Evolutionary conservation across 2,113 vertebrate species (phyloP).

Genomic region (Pheucticus melanocephalus): DNA sequence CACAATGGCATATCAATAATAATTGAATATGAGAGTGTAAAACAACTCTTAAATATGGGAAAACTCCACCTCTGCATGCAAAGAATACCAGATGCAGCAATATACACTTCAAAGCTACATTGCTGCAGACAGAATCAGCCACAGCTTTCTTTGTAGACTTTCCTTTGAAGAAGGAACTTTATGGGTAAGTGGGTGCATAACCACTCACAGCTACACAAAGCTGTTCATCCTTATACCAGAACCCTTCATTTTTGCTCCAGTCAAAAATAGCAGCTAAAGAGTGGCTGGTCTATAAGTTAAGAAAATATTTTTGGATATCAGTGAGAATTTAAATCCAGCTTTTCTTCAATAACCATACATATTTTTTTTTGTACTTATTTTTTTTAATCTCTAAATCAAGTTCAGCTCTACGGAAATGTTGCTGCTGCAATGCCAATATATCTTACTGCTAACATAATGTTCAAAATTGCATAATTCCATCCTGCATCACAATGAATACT

Average conservation of each 20-base stretch:
- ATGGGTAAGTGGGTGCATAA: background rate
- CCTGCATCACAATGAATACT: background rate
- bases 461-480: background rate
- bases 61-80: background rate
- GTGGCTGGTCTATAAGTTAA: background rate
- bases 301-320: background rate
- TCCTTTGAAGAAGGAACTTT: constrained; percentile 5
- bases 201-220: background rate
- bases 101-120: background rate
- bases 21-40: background rate
- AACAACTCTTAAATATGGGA: background rate
- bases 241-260: background rate
- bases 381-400: background rate
- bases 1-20: background rate
- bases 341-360: background rate
- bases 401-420: background rate
- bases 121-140: background rate
- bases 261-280: background rate
- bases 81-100: background rate
- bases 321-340: background rate
- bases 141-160: background rate
- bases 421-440: background rate
- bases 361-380: background rate
- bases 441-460: background rate
- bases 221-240: background rate